Conservation (phyloP, 2,797 vertebrate genomes). For the Sparidentex hasta region DNA sequence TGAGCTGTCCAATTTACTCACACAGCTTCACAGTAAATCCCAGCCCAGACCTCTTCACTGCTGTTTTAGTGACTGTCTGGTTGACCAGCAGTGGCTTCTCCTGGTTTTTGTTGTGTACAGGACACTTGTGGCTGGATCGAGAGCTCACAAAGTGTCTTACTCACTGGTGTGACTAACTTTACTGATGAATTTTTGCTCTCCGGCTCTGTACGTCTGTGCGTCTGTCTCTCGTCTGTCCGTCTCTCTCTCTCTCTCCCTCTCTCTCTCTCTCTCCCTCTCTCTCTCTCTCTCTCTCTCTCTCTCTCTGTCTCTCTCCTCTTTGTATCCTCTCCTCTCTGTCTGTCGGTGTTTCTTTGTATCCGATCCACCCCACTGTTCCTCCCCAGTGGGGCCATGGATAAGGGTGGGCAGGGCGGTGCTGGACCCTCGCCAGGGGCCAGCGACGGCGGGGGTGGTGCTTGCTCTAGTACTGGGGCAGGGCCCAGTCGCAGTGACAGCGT, state of each 20-base stretch:
- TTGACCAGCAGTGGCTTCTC: conserved; percentile 28
- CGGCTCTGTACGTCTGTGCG: conserved; percentile 78
- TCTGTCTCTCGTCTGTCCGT: conserved; percentile 62
- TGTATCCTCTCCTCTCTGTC: conserved; percentile 68
- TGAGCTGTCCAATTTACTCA: conserved; percentile 18
- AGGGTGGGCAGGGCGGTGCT: conserved; percentile 91
- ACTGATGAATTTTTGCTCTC: conserved; percentile 80
- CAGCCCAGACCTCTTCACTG: conserved; percentile 19
- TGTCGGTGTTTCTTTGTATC: conserved; percentile 75
- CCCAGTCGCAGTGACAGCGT: conserved; percentile 94
- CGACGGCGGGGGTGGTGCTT: conserved; percentile 78
- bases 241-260: conserved; percentile 41
- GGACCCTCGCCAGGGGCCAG: conserved; percentile 80
- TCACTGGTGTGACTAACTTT: conserved; percentile 56
- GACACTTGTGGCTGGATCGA: conserved; percentile 45
- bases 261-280: conserved; percentile 28
- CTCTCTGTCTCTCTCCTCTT: conserved; percentile 46
- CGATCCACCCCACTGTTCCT: conserved; percentile 76
- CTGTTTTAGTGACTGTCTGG: conserved; percentile 21
- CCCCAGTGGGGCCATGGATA: conserved; percentile 92
- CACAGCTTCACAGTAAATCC: conserved; percentile 26
- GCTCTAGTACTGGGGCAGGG: conserved; percentile 89
- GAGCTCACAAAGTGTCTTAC: conserved; percentile 41
- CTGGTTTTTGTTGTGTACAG: conserved; percentile 22
- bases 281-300: conserved; percentile 34